Percentiles rank a stretch among this genome's conserved stretches.
Conservation (phyloP, 1,140 invertebrate genomes). For the Spodoptera frugiperda region DNA sequence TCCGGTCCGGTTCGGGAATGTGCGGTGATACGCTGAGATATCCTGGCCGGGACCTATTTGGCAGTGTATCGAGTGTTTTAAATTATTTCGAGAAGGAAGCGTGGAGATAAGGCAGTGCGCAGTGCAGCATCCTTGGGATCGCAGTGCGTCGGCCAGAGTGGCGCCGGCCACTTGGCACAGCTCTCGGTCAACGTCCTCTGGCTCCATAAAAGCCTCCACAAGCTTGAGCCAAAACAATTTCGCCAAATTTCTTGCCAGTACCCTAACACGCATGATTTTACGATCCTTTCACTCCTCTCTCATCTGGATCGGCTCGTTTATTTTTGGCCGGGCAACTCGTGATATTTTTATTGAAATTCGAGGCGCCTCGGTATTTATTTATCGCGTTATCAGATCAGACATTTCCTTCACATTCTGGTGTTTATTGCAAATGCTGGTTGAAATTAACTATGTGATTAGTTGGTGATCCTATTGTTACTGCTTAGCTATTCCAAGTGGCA, state of each 20-base stretch:
- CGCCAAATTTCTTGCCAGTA: slow-evolving; percentile 80
- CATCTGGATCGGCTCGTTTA: slow-evolving; percentile 63
- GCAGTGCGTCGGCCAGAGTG: slow-evolving; percentile 76
- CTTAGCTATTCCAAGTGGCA: not conserved
- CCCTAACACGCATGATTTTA: slow-evolving; percentile 79
- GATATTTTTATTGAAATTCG: slow-evolving; percentile 68
- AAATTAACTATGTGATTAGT: not conserved
- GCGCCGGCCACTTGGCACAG: slow-evolving; percentile 81
- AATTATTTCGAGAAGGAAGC: slow-evolving; percentile 71
- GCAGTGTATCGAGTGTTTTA: slow-evolving; percentile 73
- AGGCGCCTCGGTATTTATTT: slow-evolving; percentile 59
- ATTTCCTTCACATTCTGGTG: slow-evolving; percentile 47
- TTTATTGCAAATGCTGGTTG: slow-evolving; percentile 27
- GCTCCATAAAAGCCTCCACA: slow-evolving; percentile 79
- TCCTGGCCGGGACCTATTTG: slow-evolving; percentile 70
- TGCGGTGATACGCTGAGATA: slow-evolving; percentile 36
- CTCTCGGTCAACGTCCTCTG: slow-evolving; percentile 78
- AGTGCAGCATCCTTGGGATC: slow-evolving; percentile 77
- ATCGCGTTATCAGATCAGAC: slow-evolving; percentile 63
- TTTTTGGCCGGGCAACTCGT: slow-evolving; percentile 60
- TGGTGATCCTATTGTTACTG: not conserved
- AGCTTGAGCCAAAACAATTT: slow-evolving; percentile 84
- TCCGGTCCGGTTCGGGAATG: slow-evolving; percentile 30
- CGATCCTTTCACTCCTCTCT: slow-evolving; percentile 62
- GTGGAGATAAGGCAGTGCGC: slow-evolving; percentile 74